phyloP scores from a whole-genome alignment of 2,113 vertebrate genomes.

The Carlito syrichta region DNA sequence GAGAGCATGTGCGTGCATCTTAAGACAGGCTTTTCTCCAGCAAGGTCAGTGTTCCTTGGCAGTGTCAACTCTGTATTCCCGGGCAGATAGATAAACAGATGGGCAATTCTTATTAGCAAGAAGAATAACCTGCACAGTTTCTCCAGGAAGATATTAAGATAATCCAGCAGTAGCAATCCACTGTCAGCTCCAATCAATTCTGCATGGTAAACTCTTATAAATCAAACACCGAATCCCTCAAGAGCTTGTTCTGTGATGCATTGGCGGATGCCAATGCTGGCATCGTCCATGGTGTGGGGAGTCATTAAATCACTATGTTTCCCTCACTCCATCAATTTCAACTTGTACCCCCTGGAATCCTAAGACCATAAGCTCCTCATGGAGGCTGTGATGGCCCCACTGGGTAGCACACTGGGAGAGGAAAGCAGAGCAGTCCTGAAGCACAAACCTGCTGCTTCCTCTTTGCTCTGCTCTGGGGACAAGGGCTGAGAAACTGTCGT shows the following conservation, averaged over 20 bases:
- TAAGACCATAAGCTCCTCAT: not conserved
- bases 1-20: not conserved
- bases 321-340: not conserved
- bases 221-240: not conserved
- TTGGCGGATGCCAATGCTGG: not conserved
- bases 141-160: slow-evolving; percentile 25
- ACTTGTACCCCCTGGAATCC: not conserved
- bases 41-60: not conserved
- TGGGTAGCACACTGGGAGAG: not conserved
- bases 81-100: slow-evolving; percentile 42
- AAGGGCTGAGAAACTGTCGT: not conserved
- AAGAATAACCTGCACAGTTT: slow-evolving; percentile 47
- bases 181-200: not conserved
- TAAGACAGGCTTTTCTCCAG: slow-evolving; percentile 1
- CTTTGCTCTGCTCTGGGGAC: not conserved
- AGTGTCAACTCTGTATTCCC: slow-evolving; percentile 23
- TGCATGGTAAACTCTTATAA: not conserved
- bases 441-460: too few relatives aligned
- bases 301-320: not conserved
- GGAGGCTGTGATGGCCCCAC: not conserved
- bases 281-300: not conserved
- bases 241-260: not conserved
- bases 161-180: not conserved
- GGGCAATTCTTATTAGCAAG: slow-evolving; percentile 41
- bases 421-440: not conserved